Evolutionary conservation across 2,888 invertebrate genomes (phyloP), one percentile per base, ranked within the genome.

Genomic region (Oconnorella tubifera): DNA sequence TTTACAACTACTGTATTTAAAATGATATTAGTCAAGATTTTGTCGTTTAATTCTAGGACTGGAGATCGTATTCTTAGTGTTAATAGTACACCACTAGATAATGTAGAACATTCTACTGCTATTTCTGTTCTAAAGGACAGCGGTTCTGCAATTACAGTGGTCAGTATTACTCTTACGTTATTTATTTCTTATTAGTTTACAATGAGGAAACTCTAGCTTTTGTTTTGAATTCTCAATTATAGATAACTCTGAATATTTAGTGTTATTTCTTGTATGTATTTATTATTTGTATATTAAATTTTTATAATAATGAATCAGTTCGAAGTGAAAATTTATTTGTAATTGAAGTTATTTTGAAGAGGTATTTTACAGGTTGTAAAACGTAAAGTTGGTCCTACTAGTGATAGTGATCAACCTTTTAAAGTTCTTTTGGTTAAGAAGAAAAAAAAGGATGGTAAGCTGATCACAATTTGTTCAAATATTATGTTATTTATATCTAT

Each of bases 41-140:
- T n/a, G n/a, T n/a, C n/a, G n/a, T n/a, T n/a, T n/a, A n/a, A 88
- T 72, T 40, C 10, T 86, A 98, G 97, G 84, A 93, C 97, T 50
- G 98, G 98, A 83, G 98, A 99, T 84, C 88, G 98, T 71, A 96
- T 99, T 77, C 89, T 97, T 72, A 92, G 92, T 63, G 98, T 96
- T 28, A 99, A 99, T 83, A 94, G 95, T 25, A 89, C 95, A 51
- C 92, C 93, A 0, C 85, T 99, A 74, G 98, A 98, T 82, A 95
- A 96, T 82, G 97, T 98, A 62, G 97, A 97, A 82, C 98, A 99
- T 70, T 73, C 77, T 28, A 78, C 80, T 19, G 84, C 84, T 33
- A 82, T 85, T 2, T 75, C 79, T 23, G 80, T 84, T 3, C 79
- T 84, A 65, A 83, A 82, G 65, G 83, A 83, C 66, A 77, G 82